Conservation (phyloP, 2,888 invertebrate genomes). For the Ormyrus rosae region DNA sequence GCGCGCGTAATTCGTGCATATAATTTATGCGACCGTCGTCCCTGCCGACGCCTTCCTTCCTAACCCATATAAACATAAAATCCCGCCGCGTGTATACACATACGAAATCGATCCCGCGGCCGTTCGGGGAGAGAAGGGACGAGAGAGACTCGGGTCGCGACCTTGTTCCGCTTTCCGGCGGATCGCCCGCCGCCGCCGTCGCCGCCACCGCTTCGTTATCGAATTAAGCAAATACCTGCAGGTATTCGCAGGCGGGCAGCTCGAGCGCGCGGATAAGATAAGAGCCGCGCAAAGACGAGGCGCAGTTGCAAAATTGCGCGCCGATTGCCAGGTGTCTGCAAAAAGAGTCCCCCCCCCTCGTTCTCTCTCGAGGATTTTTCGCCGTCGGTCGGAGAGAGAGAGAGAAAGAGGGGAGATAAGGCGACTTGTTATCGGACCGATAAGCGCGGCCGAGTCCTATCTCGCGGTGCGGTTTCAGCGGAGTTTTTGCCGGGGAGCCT, state of each 20-base stretch:
- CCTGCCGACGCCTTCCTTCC: too few relatives aligned
- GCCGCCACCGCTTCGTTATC: constrained; percentile 8
- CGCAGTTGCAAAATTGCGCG: constrained; percentile 11
- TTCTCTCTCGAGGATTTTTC: not conserved
- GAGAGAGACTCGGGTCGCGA: constrained; percentile 9
- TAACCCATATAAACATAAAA: too few relatives aligned
- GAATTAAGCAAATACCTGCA: constrained; percentile 42
- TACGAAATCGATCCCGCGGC: too few relatives aligned
- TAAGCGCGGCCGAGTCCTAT: too few relatives aligned
- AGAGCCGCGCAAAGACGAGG: constrained; percentile 5
- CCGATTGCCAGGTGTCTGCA: not conserved
- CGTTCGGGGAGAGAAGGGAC: not conserved
- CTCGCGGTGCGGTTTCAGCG: too few relatives aligned
- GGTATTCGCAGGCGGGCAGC: constrained; percentile 15
- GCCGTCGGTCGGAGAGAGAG: too few relatives aligned
- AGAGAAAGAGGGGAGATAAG: not conserved
- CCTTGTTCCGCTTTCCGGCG: constrained; percentile 49
- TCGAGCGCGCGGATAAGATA: constrained; percentile 15
- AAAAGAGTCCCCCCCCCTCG: not conserved
- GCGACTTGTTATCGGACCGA: too few relatives aligned
- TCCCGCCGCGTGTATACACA: too few relatives aligned
- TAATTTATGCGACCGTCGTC: too few relatives aligned
- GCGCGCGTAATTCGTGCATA: too few relatives aligned
- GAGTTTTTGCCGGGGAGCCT: too few relatives aligned
- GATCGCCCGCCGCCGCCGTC: not conserved